Percentiles rank a stretch among this genome's conserved stretches.
Evolutionary conservation across 2,113 vertebrate genomes (phyloP).

Genomic region (Pollimyrus isidori): DNA sequence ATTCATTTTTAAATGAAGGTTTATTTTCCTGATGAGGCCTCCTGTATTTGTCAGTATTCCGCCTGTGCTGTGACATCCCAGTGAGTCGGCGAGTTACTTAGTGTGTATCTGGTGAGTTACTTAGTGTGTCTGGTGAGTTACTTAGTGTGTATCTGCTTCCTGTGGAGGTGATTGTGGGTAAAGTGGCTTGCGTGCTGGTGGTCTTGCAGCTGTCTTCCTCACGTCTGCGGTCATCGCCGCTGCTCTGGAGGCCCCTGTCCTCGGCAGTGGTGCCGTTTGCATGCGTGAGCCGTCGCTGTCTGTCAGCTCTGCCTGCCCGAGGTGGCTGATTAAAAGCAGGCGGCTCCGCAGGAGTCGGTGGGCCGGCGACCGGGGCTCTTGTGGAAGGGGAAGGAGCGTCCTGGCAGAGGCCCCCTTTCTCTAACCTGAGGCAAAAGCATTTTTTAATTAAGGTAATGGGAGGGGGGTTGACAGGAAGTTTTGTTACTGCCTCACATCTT

Average conservation of each 20-base stretch:
- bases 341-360: background rate
- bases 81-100: background rate
- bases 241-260: background rate
- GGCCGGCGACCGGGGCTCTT: background rate
- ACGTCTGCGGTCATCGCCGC: background rate
- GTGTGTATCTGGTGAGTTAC: too few species aligned
- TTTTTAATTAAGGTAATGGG: slow-evolving; percentile 15
- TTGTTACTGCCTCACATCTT: background rate
- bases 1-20: background rate
- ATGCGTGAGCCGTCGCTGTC: background rate
- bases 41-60: background rate
- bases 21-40: background rate
- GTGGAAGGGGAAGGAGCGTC: background rate
- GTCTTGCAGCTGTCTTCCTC: background rate
- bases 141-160: background rate
- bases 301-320: background rate
- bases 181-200: background rate
- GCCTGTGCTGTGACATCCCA: background rate
- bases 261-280: background rate
- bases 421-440: background rate
- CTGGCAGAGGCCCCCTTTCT: background rate
- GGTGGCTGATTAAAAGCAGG: slow-evolving; percentile 7
- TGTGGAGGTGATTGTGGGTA: background rate
- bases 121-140: background rate
- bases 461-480: background rate